These are phyloP conservation scores for Drosophila lacertosa DNA, from an alignment of 1,140 invertebrate species.

Conservation along the genomic window DNA sequence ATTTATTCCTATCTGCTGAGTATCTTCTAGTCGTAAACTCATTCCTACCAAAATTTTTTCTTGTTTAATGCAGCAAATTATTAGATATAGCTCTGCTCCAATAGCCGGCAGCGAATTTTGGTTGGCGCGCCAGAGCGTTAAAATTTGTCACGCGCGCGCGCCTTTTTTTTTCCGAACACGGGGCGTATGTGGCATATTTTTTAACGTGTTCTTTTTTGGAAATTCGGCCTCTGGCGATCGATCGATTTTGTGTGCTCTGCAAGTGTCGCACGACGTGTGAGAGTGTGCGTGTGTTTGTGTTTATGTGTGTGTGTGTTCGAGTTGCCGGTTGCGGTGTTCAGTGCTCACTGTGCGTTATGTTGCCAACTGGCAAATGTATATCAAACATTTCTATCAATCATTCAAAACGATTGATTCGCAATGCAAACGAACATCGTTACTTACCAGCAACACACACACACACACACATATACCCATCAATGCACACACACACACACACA, in stretches of 20 bases:
- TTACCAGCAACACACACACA: slow-evolving; percentile 4
- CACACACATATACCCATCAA: background rate
- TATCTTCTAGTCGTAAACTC: background rate
- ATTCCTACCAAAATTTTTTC: slow-evolving; percentile 3
- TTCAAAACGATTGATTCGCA: slow-evolving; percentile 78
- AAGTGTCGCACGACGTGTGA: background rate
- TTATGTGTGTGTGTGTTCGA: background rate
- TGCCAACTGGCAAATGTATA: slow-evolving; percentile 70
- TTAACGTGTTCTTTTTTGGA: slow-evolving; percentile 17
- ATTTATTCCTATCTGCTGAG: background rate
- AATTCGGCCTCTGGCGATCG: slow-evolving; percentile 51
- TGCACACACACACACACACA: background rate
- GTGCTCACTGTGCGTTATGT: background rate
- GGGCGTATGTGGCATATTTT: slow-evolving; percentile 67
- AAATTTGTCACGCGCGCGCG: slow-evolving; percentile 78
- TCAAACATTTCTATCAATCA: slow-evolving; percentile 82
- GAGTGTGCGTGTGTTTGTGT: background rate
- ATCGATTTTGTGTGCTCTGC: slow-evolving; percentile 36
- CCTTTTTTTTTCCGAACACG: slow-evolving; percentile 35
- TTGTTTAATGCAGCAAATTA: slow-evolving; percentile 68
- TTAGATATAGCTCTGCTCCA: slow-evolving; percentile 46
- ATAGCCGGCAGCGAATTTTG: slow-evolving; percentile 42
- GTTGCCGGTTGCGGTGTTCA: background rate
- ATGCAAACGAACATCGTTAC: slow-evolving; percentile 61
- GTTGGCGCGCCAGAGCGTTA: slow-evolving; percentile 70